Evolutionary conservation across 2,888 invertebrate species (phyloP), one percentile per base, ranked within the genome.

Genomic region (Xestia sexstrigata): DNA sequence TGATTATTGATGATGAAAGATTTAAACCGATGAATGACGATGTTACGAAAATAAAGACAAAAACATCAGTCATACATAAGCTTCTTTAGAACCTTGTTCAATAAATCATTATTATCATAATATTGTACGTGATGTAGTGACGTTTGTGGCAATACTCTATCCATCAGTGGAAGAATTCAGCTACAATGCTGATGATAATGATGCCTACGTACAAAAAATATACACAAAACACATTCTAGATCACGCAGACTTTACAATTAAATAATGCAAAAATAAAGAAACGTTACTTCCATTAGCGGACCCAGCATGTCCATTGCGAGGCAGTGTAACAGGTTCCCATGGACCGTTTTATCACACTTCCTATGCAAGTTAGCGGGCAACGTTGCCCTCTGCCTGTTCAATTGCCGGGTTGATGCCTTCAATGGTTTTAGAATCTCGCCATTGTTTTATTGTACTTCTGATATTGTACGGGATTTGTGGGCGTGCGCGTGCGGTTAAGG

Each of bases 311-410:
- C 60, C 82, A 79, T 85, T 86, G 83, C 83, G 76, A 47, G 62
- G 74, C 84, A 77, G 89, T 92, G 91, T 92, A 82, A 89, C 68
- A 68, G 79, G 69, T 81, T 81, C 83, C 84, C 87, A 70, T 74
- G 74, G 84, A 93, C 91, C 90, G 90, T 93, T 93, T 93, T 93
- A 93, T 93, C 91, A 91, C 92, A 92, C 93, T 92, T 93, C 92
- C 92, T 92, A 89, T 89, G 86, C 89, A 87, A 88, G 88, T 87
- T 88, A 76, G 86, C 78, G 81, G 80, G 81, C 82, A 81, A 67
- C 80, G 82, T 70, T 91, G 87, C 88, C 84, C 79, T 76, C 82
- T 82, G 82, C 81, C 63, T 88, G 84, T 82, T 84, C 75, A 84
- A 85, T 85, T 79, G 84, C 79, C 49, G 63, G 74, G 63, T 80